Conservation (phyloP, 2,113 vertebrate species). For the Sebastes schlegelii region DNA sequence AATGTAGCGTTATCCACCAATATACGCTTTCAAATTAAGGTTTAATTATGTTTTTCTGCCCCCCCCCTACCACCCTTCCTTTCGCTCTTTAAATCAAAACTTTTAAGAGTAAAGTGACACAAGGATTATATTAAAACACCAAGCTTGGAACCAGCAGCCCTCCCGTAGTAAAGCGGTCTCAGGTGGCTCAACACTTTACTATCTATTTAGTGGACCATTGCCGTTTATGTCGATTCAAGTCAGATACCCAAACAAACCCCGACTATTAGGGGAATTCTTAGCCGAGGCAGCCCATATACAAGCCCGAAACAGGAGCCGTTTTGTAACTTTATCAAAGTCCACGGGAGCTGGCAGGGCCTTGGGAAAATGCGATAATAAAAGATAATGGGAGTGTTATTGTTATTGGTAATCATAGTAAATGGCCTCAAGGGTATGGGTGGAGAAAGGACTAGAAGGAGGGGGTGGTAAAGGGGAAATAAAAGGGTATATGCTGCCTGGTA, state of each 20-base stretch:
- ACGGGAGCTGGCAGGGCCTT: slow-evolving; percentile 51
- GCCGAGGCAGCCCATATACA: slow-evolving; percentile 43
- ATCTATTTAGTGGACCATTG: slow-evolving; percentile 68
- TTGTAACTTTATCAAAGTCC: slow-evolving; percentile 69
- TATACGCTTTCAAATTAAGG: slow-evolving; percentile 23
- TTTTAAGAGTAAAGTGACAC: slow-evolving; percentile 33
- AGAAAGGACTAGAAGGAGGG: slow-evolving; percentile 26
- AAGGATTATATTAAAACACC: slow-evolving; percentile 40
- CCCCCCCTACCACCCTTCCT: neutral
- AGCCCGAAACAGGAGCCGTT: slow-evolving; percentile 58
- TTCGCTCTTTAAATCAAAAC: slow-evolving; percentile 29
- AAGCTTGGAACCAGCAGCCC: slow-evolving; percentile 43
- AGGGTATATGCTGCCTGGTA: slow-evolving; percentile 20
- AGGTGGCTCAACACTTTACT: slow-evolving; percentile 50
- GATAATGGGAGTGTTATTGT: slow-evolving; percentile 76
- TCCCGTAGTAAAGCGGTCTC: slow-evolving; percentile 45
- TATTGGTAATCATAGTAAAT: slow-evolving; percentile 77
- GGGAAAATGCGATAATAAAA: slow-evolving; percentile 76
- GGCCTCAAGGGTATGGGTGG: slow-evolving; percentile 58
- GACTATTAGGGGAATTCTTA: slow-evolving; percentile 52
- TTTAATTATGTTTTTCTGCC: slow-evolving; percentile 34
- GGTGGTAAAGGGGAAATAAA: slow-evolving; percentile 33
- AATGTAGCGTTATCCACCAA: slow-evolving; percentile 14
- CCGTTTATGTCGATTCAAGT: slow-evolving; percentile 56
- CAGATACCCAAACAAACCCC: slow-evolving; percentile 61